Evolutionary conservation across 2,797 vertebrate species (phyloP), one percentile per base, ranked within the genome.

Genomic region (Pelochelys cantorii): DNA sequence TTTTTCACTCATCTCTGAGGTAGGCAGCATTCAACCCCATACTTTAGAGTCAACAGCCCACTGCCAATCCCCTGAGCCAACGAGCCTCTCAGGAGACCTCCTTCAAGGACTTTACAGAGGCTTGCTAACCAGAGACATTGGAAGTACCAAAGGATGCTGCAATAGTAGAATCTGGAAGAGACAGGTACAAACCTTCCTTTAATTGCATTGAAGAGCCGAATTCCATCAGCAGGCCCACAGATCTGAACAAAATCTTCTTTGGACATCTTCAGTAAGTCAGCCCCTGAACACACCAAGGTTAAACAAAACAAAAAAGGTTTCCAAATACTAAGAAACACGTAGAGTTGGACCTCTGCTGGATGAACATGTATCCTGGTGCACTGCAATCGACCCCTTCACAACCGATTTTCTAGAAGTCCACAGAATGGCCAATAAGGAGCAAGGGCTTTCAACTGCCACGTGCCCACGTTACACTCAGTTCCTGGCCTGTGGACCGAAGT

Each of bases 191-290:
- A 99, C 99, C 99, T 99, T 98, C 99, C 99, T 98, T 99, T 99
- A 97, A 99, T 98, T 53, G 98, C 98, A 81, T 99, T 99, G 92
- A 99, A 99, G 94, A 99, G 99, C 48, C 99, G 98, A 96, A 99
- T 99, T 52, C 99, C 99, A 54, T 99, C 99, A 54, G 99, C 99
- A 37, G 99, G 98, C 29, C 99, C 99, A 92, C 99, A 99, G 96
- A 99, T 98, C 98, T 99, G 99, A 93, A 99, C 98, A 97, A 99
- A 97, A 92, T 99, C 99, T 29, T 99, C 99, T 94, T 98, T 98
- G 95, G 98, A 99, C 99, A 99, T 99, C 97, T 99, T 99, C 96
- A 99, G 94, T 96, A 99, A 98, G 97, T 99, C 99, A 17, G 98
- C 98, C 96, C 99, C 99, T 99, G 95, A n/a, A 95, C 68, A 92